Base-by-base conservation (phyloP, 2,888 invertebrate species). In the Corbicula japonica region DNA sequence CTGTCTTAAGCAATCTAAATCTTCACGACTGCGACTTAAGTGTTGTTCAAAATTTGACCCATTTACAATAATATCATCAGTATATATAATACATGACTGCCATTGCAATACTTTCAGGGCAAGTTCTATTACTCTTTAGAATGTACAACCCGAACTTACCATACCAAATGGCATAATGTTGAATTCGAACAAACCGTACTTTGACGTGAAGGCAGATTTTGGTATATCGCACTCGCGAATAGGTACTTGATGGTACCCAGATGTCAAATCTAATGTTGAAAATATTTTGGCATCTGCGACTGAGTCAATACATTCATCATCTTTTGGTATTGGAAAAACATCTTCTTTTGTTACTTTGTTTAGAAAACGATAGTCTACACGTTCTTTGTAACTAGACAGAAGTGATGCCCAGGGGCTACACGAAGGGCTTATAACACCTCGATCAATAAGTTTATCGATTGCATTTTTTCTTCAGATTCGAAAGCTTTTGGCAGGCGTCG, bases 121-220 rank as follows among this genome's bases (percentile, higher is more conserved):
- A 28, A 79, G 32, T 58, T 85, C 76, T 56, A 85, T 83, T 2
- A 62, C 34, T 50, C 80, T 58, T 48, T 85, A 74, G 30, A 83
- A 83, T 15, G 74, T 76, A 10, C 76, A 72, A 1, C 75, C 69
- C 32, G 66, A 66, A 56, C 77, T 79, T 5, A 38, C 63, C 26
- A 85, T 62, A 18, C 83, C 83, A 56, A 82, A 71, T 21, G 77
- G 74, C 50, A 75, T 74, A 23, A 72, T 56, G 23, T 32, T 28
- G 44, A 79, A 83, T 38, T 84, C 80, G 48, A 56, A 86, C 12
- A 84, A 48, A 12, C 84, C 80, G 50, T 76, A 73, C 44, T 73
- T 79, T 15, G 75, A 75, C 12, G 69, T 60, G 66, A 86, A 84
- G 48, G 83, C 81, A 12, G 86, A 83, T 61, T 84, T 84, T 18